Conservation (phyloP, 2,888 invertebrate species). For the Epistrophe grossulariae region DNA sequence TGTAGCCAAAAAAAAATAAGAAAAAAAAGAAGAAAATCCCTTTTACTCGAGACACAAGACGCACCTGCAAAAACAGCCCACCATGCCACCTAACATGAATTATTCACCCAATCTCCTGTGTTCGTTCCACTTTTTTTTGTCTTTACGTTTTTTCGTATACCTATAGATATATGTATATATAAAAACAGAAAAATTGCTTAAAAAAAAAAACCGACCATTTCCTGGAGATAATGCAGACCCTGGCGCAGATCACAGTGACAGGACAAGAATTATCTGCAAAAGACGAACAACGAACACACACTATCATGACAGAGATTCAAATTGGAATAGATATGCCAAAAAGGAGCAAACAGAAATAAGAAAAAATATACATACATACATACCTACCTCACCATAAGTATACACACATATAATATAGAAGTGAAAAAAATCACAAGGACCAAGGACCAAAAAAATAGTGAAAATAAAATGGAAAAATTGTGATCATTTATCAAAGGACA, state of each 20-base stretch:
- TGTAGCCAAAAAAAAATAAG: conserved; percentile 40
- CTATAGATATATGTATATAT: not conserved
- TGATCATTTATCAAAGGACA: conserved; percentile 76
- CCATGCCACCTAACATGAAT: conserved; percentile 59
- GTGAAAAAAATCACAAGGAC: conserved; percentile 1
- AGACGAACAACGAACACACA: conserved; percentile 72
- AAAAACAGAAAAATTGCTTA: conserved; percentile 40
- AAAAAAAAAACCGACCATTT: conserved; percentile 54
- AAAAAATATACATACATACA: not conserved
- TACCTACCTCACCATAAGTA: not conserved
- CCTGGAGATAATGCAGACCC: conserved; percentile 67
- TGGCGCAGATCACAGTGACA: conserved; percentile 73
- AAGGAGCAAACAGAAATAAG: conserved; percentile 25
- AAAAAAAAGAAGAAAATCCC: conserved; percentile 23
- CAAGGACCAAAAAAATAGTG: conserved; percentile 27
- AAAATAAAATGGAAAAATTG: conserved; percentile 68
- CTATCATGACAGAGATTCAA: conserved; percentile 74
- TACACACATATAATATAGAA: not conserved
- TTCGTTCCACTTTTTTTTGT: conserved; percentile 1
- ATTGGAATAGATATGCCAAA: conserved; percentile 72
- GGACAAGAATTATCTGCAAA: conserved; percentile 76
- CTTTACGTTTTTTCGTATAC: conserved; percentile 2
- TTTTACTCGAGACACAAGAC: conserved; percentile 44
- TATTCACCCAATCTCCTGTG: conserved; percentile 68
- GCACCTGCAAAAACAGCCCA: conserved; percentile 56